Evolutionary conservation across 1,140 invertebrate genomes (phyloP).

Genomic region (Brachionus calyciflorus): DNA sequence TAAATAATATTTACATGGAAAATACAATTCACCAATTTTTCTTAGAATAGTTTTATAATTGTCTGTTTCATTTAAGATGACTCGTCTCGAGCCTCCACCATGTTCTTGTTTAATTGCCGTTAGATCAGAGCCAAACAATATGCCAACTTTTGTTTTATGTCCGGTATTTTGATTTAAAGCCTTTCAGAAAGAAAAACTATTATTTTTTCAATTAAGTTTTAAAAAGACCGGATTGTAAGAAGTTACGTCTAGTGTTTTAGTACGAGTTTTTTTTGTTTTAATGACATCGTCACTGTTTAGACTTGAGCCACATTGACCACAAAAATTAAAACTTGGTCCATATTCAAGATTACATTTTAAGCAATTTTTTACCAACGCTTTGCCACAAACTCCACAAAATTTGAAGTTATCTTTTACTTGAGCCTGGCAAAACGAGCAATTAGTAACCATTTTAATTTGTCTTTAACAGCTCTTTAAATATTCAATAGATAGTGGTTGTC

Average conservation of each 20-base stretch:
- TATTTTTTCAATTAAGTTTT: too few species aligned
- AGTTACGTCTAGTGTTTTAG: too few species aligned
- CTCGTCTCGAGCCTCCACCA: not conserved
- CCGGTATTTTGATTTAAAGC: not conserved
- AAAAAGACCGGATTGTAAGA: too few species aligned
- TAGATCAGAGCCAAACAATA: not conserved
- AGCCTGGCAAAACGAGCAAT: not conserved
- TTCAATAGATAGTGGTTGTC: too few species aligned
- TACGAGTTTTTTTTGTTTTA: too few species aligned
- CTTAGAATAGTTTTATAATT: not conserved
- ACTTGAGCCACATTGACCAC: constrained; percentile 14
- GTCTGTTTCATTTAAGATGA: not conserved
- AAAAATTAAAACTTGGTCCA: not conserved
- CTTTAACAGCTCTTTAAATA: too few species aligned
- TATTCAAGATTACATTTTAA: not conserved
- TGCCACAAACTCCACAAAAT: constrained; percentile 31
- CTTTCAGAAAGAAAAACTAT: not conserved
- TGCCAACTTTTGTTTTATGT: constrained; percentile 11
- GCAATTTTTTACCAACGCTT: not conserved
- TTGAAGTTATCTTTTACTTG: constrained; percentile 10
- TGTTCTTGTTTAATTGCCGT: not conserved
- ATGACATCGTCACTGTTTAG: too few species aligned
- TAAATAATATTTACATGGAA: constrained; percentile 37
- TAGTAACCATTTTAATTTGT: not conserved
- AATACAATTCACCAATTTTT: constrained; percentile 29